Evolutionary conservation across 64 coral and sea anemone species (phyloP), one percentile per base, ranked within the genome.

Genomic region (Dendronephthya gigantea): DNA sequence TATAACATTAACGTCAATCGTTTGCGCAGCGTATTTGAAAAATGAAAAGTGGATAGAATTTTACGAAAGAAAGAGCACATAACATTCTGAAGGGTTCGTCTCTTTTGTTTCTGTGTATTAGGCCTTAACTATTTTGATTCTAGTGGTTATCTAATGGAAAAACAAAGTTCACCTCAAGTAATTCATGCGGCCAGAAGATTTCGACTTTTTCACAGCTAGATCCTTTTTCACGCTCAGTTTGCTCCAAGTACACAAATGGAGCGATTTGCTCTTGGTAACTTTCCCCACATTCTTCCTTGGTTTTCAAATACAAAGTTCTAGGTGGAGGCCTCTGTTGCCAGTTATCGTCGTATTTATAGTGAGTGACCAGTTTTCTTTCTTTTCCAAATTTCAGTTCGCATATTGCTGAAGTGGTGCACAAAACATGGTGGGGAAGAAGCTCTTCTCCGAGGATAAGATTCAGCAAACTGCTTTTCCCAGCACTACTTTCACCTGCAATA

Each of bases 361-460:
- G 41, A 45, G 11, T 11, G 41, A 45, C 41, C 4, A 45, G 41
- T 45, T 45, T 45, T 66, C 58, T 5, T 30, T n/a, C 58, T 14
- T 66, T 30, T 5, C 58, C 58, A 14, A 8, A 66, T 17, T 30
- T 66, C 2, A 66, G 58, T 30, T 66, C 58, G 29, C 58, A 66
- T n/a, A 66, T 66, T n/a, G 81, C 45, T 25, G 87, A 83, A 3
- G 87, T 68, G 43, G 79, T 89, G 31, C 49, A 32, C 6, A 89
- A 13, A 30, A 69, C 1, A 13, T 79, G 83, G 19, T 40, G 40
- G 23, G 87, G 87, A 66, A 89, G 87, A 40, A 83, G 52, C 17
- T 89, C 45, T 16, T 89, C 87, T 9, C 87, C 87, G 15, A 89
- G 50, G 40, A 89, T 83, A 9, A 89, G 87, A 68, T 68, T 89